Evolutionary conservation across 2,888 invertebrate genomes (phyloP).

Genomic region (Bombylius major): DNA sequence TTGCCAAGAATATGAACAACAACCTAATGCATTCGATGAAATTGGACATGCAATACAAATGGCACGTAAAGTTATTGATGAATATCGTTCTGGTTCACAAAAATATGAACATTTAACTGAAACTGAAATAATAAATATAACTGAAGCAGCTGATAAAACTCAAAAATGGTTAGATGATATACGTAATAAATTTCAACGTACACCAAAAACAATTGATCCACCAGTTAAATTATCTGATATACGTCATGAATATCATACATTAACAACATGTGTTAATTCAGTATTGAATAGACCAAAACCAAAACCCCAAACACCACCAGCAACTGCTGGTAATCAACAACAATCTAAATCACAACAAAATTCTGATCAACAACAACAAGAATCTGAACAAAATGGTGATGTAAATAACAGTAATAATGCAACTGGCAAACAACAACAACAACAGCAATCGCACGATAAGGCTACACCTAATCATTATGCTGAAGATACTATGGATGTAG

Average conservation of each 20-base stretch:
- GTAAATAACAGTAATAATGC: slow-evolving; percentile 14
- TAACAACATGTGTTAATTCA: slow-evolving; percentile 44
- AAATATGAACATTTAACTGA: slow-evolving; percentile 70
- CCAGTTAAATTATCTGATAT: slow-evolving; percentile 69
- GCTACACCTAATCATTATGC: slow-evolving; percentile 19
- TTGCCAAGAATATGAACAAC: slow-evolving; percentile 64
- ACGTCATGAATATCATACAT: slow-evolving; percentile 57
- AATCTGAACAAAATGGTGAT: slow-evolving; percentile 22
- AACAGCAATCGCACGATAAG: slow-evolving; percentile 38
- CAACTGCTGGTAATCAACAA: slow-evolving; percentile 24
- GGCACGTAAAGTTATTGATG: slow-evolving; percentile 67
- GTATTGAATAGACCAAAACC: slow-evolving; percentile 87
- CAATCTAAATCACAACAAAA: background rate
- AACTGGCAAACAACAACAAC: slow-evolving; percentile 33
- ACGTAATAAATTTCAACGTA: slow-evolving; percentile 49
- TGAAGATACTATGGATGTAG: slow-evolving; percentile 32
- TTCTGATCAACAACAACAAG: slow-evolving; percentile 2
- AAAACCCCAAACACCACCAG: slow-evolving; percentile 53
- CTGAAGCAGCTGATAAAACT: slow-evolving; percentile 54
- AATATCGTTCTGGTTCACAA: slow-evolving; percentile 54
- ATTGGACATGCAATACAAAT: slow-evolving; percentile 63
- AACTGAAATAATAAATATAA: slow-evolving; percentile 67
- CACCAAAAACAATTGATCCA: slow-evolving; percentile 59
- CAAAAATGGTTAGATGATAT: slow-evolving; percentile 73
- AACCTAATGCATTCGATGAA: slow-evolving; percentile 69